Conservation (phyloP, 2,797 vertebrate genomes). For the Phoxinus dragarum region DNA sequence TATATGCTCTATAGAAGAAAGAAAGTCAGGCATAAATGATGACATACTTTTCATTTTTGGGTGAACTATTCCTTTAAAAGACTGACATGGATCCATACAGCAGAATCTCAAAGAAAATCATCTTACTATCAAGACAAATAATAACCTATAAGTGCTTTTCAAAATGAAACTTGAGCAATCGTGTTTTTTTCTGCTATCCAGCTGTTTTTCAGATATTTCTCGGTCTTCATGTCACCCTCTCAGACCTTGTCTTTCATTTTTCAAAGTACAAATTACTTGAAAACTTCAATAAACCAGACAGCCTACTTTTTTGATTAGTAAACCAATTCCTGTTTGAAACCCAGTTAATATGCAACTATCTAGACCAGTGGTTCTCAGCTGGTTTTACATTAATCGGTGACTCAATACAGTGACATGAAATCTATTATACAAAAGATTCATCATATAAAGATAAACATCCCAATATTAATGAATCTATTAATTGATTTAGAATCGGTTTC, state of each 20-base stretch:
- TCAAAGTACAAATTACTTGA: background rate
- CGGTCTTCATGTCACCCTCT: background rate
- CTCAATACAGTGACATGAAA: background rate
- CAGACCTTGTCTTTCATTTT: slow-evolving; percentile 23
- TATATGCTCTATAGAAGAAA: background rate
- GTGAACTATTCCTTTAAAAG: background rate
- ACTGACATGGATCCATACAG: slow-evolving; percentile 1
- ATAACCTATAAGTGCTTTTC: slow-evolving; percentile 17
- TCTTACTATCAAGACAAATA: slow-evolving; percentile 14
- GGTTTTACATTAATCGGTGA: background rate
- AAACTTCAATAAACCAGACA: slow-evolving; percentile 9
- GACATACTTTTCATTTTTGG: background rate
- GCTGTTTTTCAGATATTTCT: slow-evolving; percentile 19
- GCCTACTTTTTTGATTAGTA: slow-evolving; percentile 15
- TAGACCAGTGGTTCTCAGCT: slow-evolving; percentile 28
- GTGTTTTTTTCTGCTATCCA: slow-evolving; percentile 7
- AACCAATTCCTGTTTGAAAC: slow-evolving; percentile 24
- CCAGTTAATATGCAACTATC: background rate
- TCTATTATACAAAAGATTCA: background rate
- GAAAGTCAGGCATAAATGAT: background rate
- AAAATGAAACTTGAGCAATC: slow-evolving; percentile 3
- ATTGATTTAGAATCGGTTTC: background rate
- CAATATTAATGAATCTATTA: background rate
- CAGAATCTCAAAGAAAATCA: background rate
- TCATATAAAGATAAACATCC: background rate